phyloP scores from a whole-genome alignment of 2,113 vertebrate species.

The Baryphthengus martii region DNA sequence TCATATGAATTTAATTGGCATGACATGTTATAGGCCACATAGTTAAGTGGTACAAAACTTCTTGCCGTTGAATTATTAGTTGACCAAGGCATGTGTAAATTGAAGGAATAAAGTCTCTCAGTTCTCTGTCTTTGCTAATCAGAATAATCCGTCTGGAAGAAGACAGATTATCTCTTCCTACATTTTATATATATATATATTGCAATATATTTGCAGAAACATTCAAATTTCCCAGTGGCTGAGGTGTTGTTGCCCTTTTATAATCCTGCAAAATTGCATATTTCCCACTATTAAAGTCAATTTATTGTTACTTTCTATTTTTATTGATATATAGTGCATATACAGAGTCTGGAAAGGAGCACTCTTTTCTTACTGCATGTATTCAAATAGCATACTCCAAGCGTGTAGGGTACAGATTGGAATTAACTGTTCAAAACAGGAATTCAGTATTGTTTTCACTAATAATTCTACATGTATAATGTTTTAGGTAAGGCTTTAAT shows the following conservation, averaged over 20 bases:
- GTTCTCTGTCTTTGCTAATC: not conserved
- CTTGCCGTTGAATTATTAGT: not conserved
- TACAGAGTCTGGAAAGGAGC: not conserved
- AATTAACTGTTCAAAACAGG: not conserved
- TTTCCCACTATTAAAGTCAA: not conserved
- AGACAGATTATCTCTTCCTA: not conserved
- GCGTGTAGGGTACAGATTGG: not conserved
- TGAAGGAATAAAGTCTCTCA: not conserved
- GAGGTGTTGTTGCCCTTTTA: not conserved
- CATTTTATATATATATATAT: not conserved
- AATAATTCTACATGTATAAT: not conserved
- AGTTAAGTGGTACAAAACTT: not conserved
- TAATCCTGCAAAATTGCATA: not conserved
- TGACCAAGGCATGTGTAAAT: conserved; percentile 7
- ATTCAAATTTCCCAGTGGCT: not conserved
- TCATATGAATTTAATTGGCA: not conserved
- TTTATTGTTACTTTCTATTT: not conserved
- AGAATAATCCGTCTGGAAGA: not conserved
- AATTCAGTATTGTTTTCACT: not conserved
- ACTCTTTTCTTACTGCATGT: not conserved
- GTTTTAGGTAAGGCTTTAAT: not conserved
- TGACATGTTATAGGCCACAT: not conserved
- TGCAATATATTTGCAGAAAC: not conserved
- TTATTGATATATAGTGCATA: not conserved
- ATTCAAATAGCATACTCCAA: not conserved